Evolutionary conservation across 2,113 vertebrate species (phyloP), one percentile per base, ranked within the genome.

Genomic region (Aepyceros melampus): DNA sequence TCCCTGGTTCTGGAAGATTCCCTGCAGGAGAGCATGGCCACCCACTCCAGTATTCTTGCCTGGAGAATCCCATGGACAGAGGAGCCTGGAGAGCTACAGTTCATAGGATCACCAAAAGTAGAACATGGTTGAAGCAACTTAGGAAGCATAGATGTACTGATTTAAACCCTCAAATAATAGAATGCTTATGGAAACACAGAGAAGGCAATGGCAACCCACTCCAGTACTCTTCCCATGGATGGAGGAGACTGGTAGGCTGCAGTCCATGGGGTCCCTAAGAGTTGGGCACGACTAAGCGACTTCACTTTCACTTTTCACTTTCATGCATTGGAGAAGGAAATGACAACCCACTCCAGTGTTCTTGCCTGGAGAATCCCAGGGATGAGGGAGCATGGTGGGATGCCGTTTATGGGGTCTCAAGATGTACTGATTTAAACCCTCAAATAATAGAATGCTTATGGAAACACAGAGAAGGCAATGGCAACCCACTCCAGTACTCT

Each of bases 111-210:
- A 6, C 67, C 67, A 71, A 71, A 40, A 71, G 67, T 12, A 71
- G n/a, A 36, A 71, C 19, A 40, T 13, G 5, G 19, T 12, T 40
- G 36, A 74, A 74, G 67, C 67, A 74, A 25, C 2, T 74, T 74
- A 74, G 36, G 2, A 40, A 40, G 11, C 10, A 74, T 74, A 74
- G 67, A 40, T 74, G 21, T 36, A 74, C 2, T 12, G 49, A 51
- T 27, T 83, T 84, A 96, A 93, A 76, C 19, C 19, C 71, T 45
- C 27, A 40, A 91, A 88, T 67, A 10, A 62, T 17, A 76, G 11
- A 74, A 74, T 49, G 3, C 47, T 17, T 36, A 25, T 83, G 9
- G 16, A 67, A 93, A 58, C 0, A 11, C 1, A 0, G 25, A 58
- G 25, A 58, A 58, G 25, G 56, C 56, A 58, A 5, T 27, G 25